phyloP scores from a whole-genome alignment of 1,140 invertebrate genomes.

The Streblospio benedicti region DNA sequence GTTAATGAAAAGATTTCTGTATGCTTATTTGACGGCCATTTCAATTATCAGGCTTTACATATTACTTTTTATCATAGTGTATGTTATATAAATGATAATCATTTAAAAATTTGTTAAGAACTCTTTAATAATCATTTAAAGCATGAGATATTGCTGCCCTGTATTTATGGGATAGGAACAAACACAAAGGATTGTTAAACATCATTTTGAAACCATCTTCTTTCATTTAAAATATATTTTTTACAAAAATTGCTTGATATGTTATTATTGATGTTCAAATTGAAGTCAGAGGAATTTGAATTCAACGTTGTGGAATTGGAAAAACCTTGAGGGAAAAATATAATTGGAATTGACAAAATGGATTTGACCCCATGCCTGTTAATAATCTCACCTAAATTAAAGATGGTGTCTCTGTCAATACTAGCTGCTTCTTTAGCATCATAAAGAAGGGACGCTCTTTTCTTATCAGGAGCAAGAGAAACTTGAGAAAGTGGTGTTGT shows the following conservation, averaged over 20 bases:
- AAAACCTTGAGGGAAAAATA: not conserved
- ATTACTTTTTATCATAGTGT: no score
- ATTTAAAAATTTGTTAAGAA: no score
- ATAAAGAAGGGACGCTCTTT: conserved; percentile 73
- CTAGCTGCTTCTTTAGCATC: conserved; percentile 77
- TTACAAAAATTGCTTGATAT: not conserved
- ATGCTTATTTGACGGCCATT: no score
- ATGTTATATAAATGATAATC: no score
- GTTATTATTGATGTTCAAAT: not conserved
- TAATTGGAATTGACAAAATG: not conserved
- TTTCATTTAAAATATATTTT: not conserved
- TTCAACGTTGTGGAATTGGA: not conserved
- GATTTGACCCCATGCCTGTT: conserved; percentile 15
- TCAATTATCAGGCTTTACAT: no score
- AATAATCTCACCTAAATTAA: conserved; percentile 61
- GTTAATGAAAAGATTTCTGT: no score
- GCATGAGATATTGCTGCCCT: no score
- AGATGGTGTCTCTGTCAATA: conserved; percentile 71
- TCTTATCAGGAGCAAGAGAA: conserved; percentile 55
- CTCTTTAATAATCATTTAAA: no score
- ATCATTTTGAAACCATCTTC: no score
- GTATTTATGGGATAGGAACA: no score
- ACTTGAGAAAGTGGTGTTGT: conserved; percentile 67
- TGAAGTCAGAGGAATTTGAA: not conserved
- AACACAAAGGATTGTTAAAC: no score